A percentile compares a stretch with the other conserved stretches of the same genome.
Conservation (phyloP, 1,140 invertebrate species). For the Diplogasteroides magnus region DNA sequence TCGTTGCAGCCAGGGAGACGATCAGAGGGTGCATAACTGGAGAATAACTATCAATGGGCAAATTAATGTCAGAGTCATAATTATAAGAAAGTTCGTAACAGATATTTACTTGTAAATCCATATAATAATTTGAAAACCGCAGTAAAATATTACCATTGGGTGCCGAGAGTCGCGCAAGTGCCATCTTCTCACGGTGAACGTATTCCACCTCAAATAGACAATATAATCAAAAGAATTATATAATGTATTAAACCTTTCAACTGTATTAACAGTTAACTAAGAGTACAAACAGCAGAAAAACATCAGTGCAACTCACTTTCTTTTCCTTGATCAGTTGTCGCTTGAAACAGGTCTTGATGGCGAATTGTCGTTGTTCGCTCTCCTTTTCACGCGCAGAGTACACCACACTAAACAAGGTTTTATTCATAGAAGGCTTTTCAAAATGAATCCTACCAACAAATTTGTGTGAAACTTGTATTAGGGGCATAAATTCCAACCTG, state of each 20-base stretch:
- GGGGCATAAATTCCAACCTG: background rate
- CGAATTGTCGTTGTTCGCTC: background rate
- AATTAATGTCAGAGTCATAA: too few species aligned
- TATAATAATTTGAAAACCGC: too few species aligned
- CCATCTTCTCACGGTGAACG: conserved; percentile 81
- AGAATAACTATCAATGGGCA: too few species aligned
- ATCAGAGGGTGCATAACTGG: conserved; percentile 69
- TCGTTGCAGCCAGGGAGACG: conserved; percentile 86
- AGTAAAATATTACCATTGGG: too few species aligned
- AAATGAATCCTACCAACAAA: too few species aligned
- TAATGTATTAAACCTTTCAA: too few species aligned
- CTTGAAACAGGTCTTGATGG: conserved; percentile 27
- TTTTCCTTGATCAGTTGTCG: conserved; percentile 25
- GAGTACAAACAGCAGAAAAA: too few species aligned
- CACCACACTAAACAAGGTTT: conserved; percentile 13
- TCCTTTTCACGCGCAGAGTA: conserved; percentile 11
- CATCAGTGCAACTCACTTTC: conserved; percentile 24
- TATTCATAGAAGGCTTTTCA: too few species aligned
- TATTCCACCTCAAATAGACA: conserved; percentile 20
- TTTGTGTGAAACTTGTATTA: background rate
- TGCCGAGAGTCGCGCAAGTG: conserved; percentile 60
- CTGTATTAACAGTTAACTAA: too few species aligned
- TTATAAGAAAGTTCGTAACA: too few species aligned
- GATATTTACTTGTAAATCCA: too few species aligned
- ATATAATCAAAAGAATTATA: too few species aligned